These are phyloP conservation scores for Archips crataeganus DNA, from an alignment of 2,888 invertebrate species.

Conservation along the genomic window DNA sequence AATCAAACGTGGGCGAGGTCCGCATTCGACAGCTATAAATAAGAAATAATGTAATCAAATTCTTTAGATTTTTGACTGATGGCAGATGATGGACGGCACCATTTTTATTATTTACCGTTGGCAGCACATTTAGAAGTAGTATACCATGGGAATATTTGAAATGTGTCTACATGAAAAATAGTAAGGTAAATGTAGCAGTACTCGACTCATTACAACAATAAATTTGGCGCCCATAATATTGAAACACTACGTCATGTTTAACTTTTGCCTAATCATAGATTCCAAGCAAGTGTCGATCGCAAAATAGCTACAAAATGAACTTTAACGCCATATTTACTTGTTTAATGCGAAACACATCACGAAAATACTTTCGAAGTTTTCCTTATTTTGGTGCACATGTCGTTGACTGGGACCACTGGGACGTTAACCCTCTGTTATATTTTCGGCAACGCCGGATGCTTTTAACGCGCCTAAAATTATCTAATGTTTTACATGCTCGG, in stretches of 20 bases:
- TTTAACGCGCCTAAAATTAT: slow-evolving; percentile 1
- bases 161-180: slow-evolving; percentile 5
- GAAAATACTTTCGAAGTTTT: background rate
- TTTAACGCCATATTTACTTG: background rate
- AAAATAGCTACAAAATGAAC: background rate
- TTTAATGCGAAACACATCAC: background rate
- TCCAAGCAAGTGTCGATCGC: background rate
- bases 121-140: slow-evolving; percentile 11
- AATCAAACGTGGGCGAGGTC: slow-evolving; percentile 20
- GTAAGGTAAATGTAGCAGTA: background rate
- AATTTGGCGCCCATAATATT: background rate
- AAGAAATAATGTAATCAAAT: slow-evolving; percentile 33
- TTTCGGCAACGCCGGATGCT: background rate
- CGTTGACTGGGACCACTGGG: background rate
- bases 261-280: no score
- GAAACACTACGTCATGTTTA: background rate
- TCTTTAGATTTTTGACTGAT: slow-evolving; percentile 16
- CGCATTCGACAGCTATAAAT: slow-evolving; percentile 27
- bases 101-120: slow-evolving; percentile 30
- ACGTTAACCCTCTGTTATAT: background rate
- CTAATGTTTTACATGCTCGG: slow-evolving; percentile 6
- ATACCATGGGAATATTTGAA: slow-evolving; percentile 4
- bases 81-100: slow-evolving; percentile 30
- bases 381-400: background rate
- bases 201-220: background rate